Evolutionary conservation across 2,113 vertebrate genomes (phyloP), one percentile per base, ranked within the genome.

Genomic region (Scomber japonicus): DNA sequence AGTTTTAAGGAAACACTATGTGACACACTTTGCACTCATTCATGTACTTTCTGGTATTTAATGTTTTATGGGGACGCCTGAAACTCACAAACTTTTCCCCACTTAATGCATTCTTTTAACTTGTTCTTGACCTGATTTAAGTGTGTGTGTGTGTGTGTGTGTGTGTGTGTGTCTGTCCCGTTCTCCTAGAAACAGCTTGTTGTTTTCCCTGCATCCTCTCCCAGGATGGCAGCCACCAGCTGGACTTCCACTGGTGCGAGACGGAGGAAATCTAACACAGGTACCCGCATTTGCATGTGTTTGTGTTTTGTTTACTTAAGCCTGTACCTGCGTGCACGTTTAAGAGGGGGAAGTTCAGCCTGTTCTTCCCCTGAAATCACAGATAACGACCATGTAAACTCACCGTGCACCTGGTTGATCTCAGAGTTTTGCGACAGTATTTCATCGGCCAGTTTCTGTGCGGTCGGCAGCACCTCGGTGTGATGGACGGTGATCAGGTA

Each of bases 401-500:
- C 88, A 98, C 97, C 97, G 46, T 99, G 97, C 61, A 99, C 97
- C 96, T 99, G 97, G 95, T 98, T 99, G 94, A 99, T 99, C 95
- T 99, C 97, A 0, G 97, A 99, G 95, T 99, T 98, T 91, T 98
- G 97, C 55, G 97, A 98, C 84, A 99, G 96, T 80, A 99, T 99
- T 93, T 99, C 98, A 81, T 99, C 98, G 13, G 98, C 98, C 92
- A 99, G 91, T 88, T 98, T 99, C 74, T 99, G 98, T 48, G 98
- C 97, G 27, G 98, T 99, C 80, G 97, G 98, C 94, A 99, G 95
- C 91, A 99, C 97, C 94, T 99, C 97, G 0, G 98, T 99, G 93
- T 99, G 98, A 88, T 99, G 98, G 71, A 98, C 97, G 55, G 98
- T 97, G 93, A 99, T 99, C 94, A 99, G 96, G 96, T 99, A 99